Evolutionary conservation across 2,888 invertebrate species (phyloP).

Genomic region (Ormyrus thymus): DNA sequence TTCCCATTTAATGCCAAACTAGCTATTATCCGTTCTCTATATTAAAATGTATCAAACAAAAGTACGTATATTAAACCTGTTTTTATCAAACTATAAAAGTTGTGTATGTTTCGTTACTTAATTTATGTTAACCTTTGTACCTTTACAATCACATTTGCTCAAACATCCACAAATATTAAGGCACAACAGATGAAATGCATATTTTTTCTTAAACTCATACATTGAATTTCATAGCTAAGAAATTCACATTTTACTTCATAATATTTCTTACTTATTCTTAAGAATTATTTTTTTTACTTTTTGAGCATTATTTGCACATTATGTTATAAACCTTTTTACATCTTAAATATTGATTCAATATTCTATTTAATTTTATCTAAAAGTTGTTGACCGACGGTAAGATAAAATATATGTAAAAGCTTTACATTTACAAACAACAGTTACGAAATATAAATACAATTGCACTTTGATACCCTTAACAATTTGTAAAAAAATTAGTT

Average conservation of each 20-base stretch:
- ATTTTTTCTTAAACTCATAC: neutral
- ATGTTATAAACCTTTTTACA: too few relatives aligned
- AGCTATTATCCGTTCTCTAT: neutral
- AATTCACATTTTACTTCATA: too few relatives aligned
- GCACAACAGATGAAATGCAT: too few relatives aligned
- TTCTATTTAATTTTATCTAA: too few relatives aligned
- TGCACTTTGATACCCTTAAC: neutral
- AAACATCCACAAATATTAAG: too few relatives aligned
- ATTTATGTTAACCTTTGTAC: slow-evolving; percentile 22
- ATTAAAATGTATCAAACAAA: slow-evolving; percentile 21
- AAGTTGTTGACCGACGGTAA: neutral
- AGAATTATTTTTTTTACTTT: too few relatives aligned
- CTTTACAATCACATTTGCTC: slow-evolving; percentile 26
- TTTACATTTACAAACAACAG: neutral
- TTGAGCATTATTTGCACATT: too few relatives aligned
- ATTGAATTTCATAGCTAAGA: neutral
- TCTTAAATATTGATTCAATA: too few relatives aligned
- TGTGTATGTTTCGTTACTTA: neutral
- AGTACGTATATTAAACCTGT: slow-evolving; percentile 33
- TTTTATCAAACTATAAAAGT: slow-evolving; percentile 43
- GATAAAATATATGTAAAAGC: slow-evolving; percentile 9
- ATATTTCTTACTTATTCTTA: too few relatives aligned
- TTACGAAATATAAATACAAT: neutral
- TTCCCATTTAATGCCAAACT: neutral
- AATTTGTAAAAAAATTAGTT: neutral